phyloP scores from a whole-genome alignment of 2,113 vertebrate species.

The Cygnus atratus region DNA sequence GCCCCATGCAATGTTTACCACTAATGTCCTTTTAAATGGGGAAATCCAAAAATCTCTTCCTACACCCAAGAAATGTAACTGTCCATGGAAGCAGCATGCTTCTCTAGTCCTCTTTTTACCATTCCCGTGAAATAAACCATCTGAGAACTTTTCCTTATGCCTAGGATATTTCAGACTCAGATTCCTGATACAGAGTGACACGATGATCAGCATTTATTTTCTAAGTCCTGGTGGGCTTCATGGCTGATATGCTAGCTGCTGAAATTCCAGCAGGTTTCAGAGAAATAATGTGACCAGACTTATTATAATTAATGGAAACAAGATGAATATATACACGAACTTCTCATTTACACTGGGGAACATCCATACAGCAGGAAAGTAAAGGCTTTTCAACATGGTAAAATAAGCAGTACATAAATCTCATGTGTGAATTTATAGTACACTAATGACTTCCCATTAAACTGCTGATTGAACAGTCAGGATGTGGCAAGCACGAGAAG shows the following conservation, averaged over 20 bases:
- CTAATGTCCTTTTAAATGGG: accelerated
- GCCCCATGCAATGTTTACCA: accelerated
- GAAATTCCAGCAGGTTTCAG: neutral
- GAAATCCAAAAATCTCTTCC: neutral
- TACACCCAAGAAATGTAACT: neutral
- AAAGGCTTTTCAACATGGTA: neutral
- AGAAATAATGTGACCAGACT: neutral
- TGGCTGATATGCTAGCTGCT: neutral
- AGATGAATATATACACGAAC: neutral
- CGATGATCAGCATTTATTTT: neutral
- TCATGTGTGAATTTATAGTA: neutral
- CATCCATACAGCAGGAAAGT: neutral
- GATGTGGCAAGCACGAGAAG: neutral
- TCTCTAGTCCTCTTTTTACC: too few relatives aligned
- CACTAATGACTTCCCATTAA: neutral
- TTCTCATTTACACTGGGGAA: neutral
- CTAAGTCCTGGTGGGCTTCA: neutral
- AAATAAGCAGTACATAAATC: neutral
- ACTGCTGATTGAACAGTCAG: neutral
- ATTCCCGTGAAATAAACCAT: neutral
- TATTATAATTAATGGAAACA: neutral
- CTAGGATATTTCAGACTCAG: neutral
- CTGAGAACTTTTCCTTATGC: neutral
- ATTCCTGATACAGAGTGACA: neutral
- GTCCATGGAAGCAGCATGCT: accelerated